Evolutionary conservation across 2,888 invertebrate genomes (phyloP).

Genomic region (Mythimna lalbum): DNA sequence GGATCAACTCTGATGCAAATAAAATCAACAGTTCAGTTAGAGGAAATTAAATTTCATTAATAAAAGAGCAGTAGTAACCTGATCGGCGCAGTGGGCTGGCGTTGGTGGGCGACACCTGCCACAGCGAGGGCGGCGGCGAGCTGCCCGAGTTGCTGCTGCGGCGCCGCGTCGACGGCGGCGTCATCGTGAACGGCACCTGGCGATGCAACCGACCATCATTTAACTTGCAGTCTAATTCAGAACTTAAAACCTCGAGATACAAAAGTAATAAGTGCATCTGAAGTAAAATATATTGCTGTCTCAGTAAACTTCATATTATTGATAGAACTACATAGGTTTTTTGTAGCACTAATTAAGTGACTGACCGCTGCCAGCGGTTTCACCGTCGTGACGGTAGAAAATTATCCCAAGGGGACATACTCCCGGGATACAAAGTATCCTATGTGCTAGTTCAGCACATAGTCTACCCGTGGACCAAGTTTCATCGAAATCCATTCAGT

Average conservation of each 20-base stretch:
- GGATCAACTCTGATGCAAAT: no score
- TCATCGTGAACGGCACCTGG: conserved; percentile 95
- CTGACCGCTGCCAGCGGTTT: no score
- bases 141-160: conserved; percentile 93
- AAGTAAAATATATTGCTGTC: neutral
- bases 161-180: conserved; percentile 94
- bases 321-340: neutral
- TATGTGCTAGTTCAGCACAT: no score
- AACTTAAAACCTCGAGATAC: no score
- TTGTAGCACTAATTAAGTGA: neutral
- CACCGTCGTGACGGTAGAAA: no score
- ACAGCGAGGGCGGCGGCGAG: conserved; percentile 94
- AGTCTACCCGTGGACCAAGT: no score
- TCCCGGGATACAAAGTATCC: no score
- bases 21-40: no score
- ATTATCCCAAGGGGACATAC: no score
- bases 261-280: neutral
- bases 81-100: conserved; percentile 94
- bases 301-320: neutral
- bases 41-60: neutral
- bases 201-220: neutral
- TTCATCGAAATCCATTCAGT: no score
- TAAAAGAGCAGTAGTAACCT: conserved; percentile 73
- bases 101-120: conserved; percentile 96
- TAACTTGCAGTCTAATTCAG: no score